Conservation (phyloP, 2,888 invertebrate species). For the Cephus pulcher region DNA sequence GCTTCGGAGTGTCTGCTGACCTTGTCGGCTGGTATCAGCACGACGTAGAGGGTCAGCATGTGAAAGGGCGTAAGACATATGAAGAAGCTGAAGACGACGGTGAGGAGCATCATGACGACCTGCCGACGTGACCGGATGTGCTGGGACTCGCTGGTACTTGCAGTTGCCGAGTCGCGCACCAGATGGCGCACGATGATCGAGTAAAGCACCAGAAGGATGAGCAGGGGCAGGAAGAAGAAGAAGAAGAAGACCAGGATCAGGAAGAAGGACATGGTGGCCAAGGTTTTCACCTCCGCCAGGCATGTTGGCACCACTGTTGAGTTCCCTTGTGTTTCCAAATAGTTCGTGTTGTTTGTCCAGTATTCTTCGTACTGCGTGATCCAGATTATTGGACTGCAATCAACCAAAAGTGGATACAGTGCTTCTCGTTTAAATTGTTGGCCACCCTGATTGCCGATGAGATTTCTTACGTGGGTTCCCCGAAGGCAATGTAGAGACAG, state of each 20-base stretch:
- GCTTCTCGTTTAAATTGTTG: not conserved
- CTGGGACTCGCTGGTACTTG: constrained; percentile 79
- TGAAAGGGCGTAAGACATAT: constrained; percentile 89
- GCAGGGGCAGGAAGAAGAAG: constrained; percentile 84
- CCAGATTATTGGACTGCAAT: constrained; percentile 78
- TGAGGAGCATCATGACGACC: constrained; percentile 88
- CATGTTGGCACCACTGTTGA: constrained; percentile 77
- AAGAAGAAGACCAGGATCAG: constrained; percentile 79
- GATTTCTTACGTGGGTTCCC: not conserved
- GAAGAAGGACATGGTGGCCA: constrained; percentile 84
- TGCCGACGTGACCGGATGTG: constrained; percentile 81
- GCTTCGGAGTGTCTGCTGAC: constrained; percentile 79
- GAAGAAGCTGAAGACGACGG: constrained; percentile 90
- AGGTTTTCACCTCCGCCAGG: constrained; percentile 80
- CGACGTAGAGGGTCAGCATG: constrained; percentile 85
- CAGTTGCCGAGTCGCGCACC: constrained; percentile 77
- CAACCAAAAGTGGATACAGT: constrained; percentile 63
- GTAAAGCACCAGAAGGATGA: constrained; percentile 84
- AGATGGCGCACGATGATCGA: constrained; percentile 86
- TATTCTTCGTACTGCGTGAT: constrained; percentile 57
- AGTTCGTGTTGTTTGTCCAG: constrained; percentile 37
- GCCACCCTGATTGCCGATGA: not conserved
- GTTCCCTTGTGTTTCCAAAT: constrained; percentile 73
- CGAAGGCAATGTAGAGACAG: not conserved
- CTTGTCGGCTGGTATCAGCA: constrained; percentile 79